phyloP scores from a whole-genome alignment of 2,888 invertebrate genomes.

The Sarcophaga carnaria region DNA sequence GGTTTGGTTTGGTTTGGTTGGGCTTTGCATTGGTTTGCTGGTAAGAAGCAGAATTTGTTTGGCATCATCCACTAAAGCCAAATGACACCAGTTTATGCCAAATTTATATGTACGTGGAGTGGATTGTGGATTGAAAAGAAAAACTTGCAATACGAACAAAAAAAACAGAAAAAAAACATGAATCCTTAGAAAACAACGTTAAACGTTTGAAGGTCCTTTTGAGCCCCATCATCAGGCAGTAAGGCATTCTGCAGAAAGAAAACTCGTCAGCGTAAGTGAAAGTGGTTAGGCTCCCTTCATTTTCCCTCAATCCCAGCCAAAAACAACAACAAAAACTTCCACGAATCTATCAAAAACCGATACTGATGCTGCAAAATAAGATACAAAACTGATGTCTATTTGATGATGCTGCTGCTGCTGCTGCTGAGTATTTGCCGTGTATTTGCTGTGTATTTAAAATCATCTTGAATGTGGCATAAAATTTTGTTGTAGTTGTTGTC shows the following conservation, averaged over 20 bases:
- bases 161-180: neutral
- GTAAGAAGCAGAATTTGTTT: neutral
- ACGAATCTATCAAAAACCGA: neutral
- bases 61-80: neutral
- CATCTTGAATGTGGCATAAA: too few relatives aligned
- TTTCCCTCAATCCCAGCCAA: too few relatives aligned
- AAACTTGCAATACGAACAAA: neutral
- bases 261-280: neutral
- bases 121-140: neutral
- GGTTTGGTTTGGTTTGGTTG: too few relatives aligned
- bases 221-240: neutral
- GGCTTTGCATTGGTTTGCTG: neutral
- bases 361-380: neutral
- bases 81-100: neutral
- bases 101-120: neutral
- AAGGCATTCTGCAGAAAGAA: neutral
- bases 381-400: too few relatives aligned
- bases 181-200: neutral
- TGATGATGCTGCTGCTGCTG: too few relatives aligned
- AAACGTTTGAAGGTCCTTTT: neutral
- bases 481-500: too few relatives aligned
- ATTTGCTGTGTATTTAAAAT: too few relatives aligned
- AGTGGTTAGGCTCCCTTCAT: neutral
- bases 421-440: too few relatives aligned
- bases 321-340: too few relatives aligned